Evolutionary conservation across 1,140 invertebrate genomes (phyloP).

Genomic region (Anastrepha ludens): DNA sequence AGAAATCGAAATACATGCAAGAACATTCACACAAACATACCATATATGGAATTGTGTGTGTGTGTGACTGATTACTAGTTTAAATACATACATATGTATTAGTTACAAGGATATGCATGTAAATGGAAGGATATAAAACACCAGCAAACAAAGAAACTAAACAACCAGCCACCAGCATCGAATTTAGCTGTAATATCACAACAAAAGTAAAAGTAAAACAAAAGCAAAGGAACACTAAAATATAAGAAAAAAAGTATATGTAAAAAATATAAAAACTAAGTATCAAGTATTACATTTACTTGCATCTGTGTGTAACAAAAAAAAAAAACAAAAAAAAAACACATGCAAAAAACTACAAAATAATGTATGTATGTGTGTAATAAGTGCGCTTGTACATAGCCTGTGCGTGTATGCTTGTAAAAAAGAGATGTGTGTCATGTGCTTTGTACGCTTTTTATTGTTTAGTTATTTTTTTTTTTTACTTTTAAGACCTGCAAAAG

Average conservation of each 20-base stretch:
- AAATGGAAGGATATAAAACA: background rate
- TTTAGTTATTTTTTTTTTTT: background rate
- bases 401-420: background rate
- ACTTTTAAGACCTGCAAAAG: background rate
- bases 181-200: conserved; percentile 44
- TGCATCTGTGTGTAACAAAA: background rate
- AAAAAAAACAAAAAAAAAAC: background rate
- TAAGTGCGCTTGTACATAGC: background rate
- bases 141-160: conserved; percentile 22
- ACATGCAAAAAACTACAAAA: background rate
- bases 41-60: conserved; percentile 28
- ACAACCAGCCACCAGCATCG: conserved; percentile 39
- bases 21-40: background rate
- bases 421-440: background rate
- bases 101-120: background rate
- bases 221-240: background rate
- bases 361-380: background rate
- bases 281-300: background rate
- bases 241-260: background rate
- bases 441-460: background rate
- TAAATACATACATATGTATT: background rate
- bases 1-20: background rate
- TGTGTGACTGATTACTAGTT: background rate
- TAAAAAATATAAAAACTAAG: background rate
- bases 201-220: conserved; percentile 2